Evolutionary conservation across 2,797 vertebrate species (phyloP).

Genomic region (Pangasius krempfi): DNA sequence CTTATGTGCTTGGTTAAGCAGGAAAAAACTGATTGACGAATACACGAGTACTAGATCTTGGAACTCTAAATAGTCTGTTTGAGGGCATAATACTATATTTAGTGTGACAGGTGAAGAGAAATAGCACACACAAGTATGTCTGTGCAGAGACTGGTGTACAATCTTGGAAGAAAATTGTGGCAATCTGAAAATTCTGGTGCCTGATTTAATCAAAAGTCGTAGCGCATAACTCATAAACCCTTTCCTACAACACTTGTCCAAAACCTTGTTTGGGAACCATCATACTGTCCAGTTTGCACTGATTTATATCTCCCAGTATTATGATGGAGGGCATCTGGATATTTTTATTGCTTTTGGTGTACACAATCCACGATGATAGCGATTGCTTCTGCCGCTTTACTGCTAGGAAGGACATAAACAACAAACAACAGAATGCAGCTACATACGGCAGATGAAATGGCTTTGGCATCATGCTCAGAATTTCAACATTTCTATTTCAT

Average conservation of each 20-base stretch:
- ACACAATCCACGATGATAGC: not conserved
- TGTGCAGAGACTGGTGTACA: not conserved
- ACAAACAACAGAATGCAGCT: constrained; percentile 9
- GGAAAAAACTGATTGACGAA: not conserved
- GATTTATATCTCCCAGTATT: constrained; percentile 17
- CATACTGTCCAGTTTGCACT: not conserved
- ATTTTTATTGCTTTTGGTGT: constrained; percentile 11
- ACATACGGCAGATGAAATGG: not conserved
- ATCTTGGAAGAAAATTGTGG: not conserved
- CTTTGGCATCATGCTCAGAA: not conserved
- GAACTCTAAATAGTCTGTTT: not conserved
- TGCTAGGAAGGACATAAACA: constrained; percentile 3
- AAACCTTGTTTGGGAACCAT: not conserved
- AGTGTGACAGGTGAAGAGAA: not conserved
- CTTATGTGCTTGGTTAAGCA: not conserved
- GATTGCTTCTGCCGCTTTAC: not conserved
- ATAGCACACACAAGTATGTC: not conserved
- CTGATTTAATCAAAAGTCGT: not conserved
- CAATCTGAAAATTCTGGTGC: not conserved
- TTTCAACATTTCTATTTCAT: constrained; percentile 13
- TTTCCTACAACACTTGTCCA: not conserved
- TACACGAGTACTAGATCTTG: not conserved
- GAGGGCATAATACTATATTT: not conserved
- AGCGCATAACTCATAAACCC: not conserved
- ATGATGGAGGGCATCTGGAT: constrained; percentile 6